A percentile compares a stretch with the other conserved stretches of the same genome.
These are phyloP conservation scores for Drosophila incognita DNA, from an alignment of 2,888 invertebrate genomes.

Conservation along the genomic window DNA sequence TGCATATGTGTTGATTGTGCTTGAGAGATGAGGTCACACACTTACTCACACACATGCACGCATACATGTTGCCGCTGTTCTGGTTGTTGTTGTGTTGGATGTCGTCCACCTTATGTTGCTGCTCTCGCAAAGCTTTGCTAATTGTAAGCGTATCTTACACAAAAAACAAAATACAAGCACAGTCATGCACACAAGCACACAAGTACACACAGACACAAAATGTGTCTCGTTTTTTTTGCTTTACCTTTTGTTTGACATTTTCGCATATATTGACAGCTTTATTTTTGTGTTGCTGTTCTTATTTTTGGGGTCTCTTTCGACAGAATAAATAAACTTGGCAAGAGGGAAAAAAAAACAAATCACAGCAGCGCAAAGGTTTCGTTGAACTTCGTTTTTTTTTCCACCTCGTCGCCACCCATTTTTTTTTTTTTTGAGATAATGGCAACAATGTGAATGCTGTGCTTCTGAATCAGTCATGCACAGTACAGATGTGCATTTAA, in stretches of 20 bases:
- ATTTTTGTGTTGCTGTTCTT: slow-evolving; percentile 35
- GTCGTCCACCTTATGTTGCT: slow-evolving; percentile 68
- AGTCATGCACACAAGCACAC: slow-evolving; percentile 20
- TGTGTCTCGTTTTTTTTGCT: slow-evolving; percentile 45
- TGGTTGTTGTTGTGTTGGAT: slow-evolving; percentile 49
- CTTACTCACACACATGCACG: slow-evolving; percentile 36
- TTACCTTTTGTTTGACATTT: slow-evolving; percentile 57
- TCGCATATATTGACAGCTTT: slow-evolving; percentile 60
- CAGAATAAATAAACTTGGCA: slow-evolving; percentile 51
- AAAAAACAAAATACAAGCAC: slow-evolving; percentile 9
- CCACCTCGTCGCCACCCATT: neutral
- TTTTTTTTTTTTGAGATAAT: slow-evolving; percentile 2
- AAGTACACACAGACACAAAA: slow-evolving; percentile 25
- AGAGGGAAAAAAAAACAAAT: slow-evolving; percentile 25
- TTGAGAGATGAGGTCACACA: slow-evolving; percentile 68
- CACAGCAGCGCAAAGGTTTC: slow-evolving; percentile 45
- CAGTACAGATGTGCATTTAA: neutral
- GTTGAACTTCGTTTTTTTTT: slow-evolving; percentile 64
- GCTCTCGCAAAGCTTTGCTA: slow-evolving; percentile 44
- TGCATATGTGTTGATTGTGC: slow-evolving; percentile 16
- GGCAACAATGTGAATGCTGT: neutral
- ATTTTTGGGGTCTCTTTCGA: slow-evolving; percentile 57
- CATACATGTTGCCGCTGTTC: slow-evolving; percentile 25
- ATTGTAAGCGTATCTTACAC: slow-evolving; percentile 66
- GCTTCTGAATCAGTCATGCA: neutral